phyloP scores from a whole-genome alignment of 2,113 vertebrate genomes.

The Atractosteus spatula region DNA sequence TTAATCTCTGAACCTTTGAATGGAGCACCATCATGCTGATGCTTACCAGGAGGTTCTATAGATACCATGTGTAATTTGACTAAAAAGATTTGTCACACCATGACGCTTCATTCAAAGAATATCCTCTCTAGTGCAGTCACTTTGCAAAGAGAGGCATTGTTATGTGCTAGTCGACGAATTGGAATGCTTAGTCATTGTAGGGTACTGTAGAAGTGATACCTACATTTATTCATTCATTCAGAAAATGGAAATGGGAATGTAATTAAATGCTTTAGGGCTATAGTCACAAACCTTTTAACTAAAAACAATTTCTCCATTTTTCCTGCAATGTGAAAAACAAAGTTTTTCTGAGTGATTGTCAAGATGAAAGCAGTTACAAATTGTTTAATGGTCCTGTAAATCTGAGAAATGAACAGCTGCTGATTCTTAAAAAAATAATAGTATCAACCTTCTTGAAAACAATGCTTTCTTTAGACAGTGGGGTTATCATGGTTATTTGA shows the following conservation, averaged over 20 bases:
- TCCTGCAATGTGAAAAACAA: too few relatives aligned
- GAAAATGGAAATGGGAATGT: conserved; percentile 23
- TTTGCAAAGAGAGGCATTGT: conserved; percentile 3
- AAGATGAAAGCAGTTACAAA: too few relatives aligned
- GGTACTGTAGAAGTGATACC: conserved; percentile 18
- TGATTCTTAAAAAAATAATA: too few relatives aligned
- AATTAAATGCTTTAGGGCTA: neutral
- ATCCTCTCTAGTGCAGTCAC: neutral
- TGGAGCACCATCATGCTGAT: conserved; percentile 24
- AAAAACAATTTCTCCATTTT: too few relatives aligned
- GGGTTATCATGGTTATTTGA: too few relatives aligned
- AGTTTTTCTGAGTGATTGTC: too few relatives aligned
- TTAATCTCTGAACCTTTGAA: conserved; percentile 35
- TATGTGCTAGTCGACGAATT: conserved; percentile 5
- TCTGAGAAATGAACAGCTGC: too few relatives aligned
- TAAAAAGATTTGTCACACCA: conserved; percentile 11
- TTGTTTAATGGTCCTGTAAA: too few relatives aligned
- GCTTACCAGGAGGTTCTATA: neutral
- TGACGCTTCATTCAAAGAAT: conserved; percentile 17
- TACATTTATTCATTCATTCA: conserved; percentile 36
- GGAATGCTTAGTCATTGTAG: neutral
- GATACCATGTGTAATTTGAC: neutral
- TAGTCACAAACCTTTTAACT: too few relatives aligned
- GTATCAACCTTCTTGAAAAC: too few relatives aligned
- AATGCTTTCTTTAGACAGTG: too few relatives aligned